Conservation (phyloP, 2,888 invertebrate genomes). For the Furcula furcula region DNA sequence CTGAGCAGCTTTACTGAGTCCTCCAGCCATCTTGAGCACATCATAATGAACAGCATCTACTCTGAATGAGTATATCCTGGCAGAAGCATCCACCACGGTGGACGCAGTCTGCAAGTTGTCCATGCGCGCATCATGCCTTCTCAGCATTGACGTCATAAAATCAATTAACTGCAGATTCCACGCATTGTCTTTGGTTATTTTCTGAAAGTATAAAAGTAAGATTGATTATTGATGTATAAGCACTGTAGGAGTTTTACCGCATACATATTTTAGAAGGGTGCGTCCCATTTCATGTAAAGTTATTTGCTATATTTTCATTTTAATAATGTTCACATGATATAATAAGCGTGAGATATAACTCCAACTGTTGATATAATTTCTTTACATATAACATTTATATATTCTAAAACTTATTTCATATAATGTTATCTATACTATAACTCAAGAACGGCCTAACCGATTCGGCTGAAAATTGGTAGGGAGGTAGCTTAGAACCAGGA, state of each 20-base stretch:
- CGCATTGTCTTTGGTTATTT: conserved; percentile 94
- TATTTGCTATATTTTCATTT: too few relatives aligned
- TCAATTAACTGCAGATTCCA: conserved; percentile 94
- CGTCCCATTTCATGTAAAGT: too few relatives aligned
- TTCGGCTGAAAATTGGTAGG: too few relatives aligned
- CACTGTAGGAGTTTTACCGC: not conserved
- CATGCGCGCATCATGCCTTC: conserved; percentile 85
- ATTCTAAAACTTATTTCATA: too few relatives aligned
- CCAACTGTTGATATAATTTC: too few relatives aligned
- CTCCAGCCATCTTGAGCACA: conserved; percentile 89
- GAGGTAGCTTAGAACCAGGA: too few relatives aligned
- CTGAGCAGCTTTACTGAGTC: conserved; percentile 80
- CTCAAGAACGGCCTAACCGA: too few relatives aligned
- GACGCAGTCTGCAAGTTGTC: conserved; percentile 90
- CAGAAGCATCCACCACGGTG: conserved; percentile 92
- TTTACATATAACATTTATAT: too few relatives aligned
- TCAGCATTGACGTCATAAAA: conserved; percentile 89
- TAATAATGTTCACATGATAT: too few relatives aligned
- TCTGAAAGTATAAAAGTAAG: conserved; percentile 72
- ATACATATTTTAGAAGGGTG: too few relatives aligned
- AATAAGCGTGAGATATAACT: too few relatives aligned
- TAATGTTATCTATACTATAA: too few relatives aligned
- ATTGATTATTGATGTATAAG: not conserved
- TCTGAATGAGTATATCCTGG: conserved; percentile 92
- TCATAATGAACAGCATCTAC: conserved; percentile 93